Percentiles rank a stretch among this genome's conserved stretches.
Conservation (phyloP, 2,113 vertebrate species). For the Gymnobelideus leadbeateri region DNA sequence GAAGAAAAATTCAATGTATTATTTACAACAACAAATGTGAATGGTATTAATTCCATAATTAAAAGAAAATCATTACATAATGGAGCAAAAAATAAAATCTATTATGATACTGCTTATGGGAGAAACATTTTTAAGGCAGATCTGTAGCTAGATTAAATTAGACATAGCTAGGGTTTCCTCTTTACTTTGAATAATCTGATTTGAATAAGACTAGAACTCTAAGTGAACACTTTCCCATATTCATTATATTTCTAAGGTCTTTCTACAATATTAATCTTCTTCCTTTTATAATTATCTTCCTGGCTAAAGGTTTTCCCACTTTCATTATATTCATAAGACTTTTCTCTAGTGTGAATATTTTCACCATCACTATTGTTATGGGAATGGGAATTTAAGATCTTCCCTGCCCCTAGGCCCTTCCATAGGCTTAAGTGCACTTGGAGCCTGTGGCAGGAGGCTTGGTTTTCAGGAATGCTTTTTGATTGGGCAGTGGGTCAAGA, state of each 20-base stretch:
- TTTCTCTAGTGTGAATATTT: not conserved
- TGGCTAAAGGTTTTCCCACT: not conserved
- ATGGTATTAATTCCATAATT: not conserved
- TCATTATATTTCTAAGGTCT: not conserved
- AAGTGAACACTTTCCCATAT: not conserved
- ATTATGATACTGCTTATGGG: not conserved
- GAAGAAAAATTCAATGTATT: not conserved
- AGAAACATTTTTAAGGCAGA: not conserved
- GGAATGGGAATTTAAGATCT: too few species aligned
- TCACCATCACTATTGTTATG: too few species aligned
- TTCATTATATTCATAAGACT: not conserved
- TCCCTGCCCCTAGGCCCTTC: too few species aligned
- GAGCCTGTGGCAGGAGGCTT: too few species aligned
- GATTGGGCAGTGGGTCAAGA: too few species aligned
- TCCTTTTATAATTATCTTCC: not conserved
- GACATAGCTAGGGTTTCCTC: not conserved
- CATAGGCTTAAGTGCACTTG: too few species aligned
- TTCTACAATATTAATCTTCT: not conserved
- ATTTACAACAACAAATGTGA: not conserved
- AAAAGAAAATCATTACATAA: not conserved
- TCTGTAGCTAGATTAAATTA: not conserved
- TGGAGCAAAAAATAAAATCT: not conserved
- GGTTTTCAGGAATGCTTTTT: too few species aligned
- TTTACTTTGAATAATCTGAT: not conserved
- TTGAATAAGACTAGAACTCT: not conserved